These are phyloP conservation scores for Anolis sagrei DNA, from an alignment of 2,113 vertebrate genomes.

Conservation along the genomic window DNA sequence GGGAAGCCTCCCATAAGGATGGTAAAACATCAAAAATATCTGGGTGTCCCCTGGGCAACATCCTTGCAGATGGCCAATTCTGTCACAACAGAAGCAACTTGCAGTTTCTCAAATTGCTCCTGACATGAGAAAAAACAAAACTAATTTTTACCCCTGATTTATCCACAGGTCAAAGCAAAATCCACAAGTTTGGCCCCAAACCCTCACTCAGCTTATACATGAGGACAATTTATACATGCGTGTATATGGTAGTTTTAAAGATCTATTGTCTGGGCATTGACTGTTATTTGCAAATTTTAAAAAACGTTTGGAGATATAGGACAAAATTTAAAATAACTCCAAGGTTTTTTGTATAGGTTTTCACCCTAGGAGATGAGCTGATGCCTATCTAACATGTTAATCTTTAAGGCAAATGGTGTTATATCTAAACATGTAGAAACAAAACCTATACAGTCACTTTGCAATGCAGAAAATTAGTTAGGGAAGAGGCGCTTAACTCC, in stretches of 20 bases:
- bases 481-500: background rate
- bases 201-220: no score
- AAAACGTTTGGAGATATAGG: constrained; percentile 10
- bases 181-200: no score
- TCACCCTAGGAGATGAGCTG: constrained; percentile 1
- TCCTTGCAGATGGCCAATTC: no score
- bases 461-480: background rate
- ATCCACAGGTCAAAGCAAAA: no score
- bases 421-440: background rate
- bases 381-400: constrained; percentile 10
- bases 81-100: no score
- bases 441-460: background rate
- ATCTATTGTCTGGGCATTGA: background rate
- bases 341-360: constrained; percentile 14
- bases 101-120: no score
- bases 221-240: no score
- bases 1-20: no score
- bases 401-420: constrained; percentile 7
- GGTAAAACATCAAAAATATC: no score
- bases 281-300: constrained; percentile 3
- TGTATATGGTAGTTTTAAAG: background rate
- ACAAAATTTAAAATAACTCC: background rate
- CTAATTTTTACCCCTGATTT: no score
- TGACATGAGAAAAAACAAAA: no score
- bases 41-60: no score